Evolutionary conservation across 2,113 vertebrate genomes (phyloP).

Genomic region (Lanius collurio): DNA sequence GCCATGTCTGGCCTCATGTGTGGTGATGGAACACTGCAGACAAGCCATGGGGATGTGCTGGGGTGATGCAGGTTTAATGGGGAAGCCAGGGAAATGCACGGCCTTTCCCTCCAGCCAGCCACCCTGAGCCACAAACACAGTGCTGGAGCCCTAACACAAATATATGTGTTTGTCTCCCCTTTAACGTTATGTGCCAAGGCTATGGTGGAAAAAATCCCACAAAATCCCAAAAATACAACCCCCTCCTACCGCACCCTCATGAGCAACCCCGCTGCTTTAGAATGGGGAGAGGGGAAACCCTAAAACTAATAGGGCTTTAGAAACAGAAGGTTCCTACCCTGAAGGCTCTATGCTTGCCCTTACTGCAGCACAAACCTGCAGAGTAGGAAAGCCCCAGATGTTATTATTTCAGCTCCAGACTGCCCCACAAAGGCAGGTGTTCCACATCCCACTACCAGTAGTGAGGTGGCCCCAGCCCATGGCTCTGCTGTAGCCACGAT

Average conservation of each 20-base stretch:
- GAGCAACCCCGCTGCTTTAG: not conserved
- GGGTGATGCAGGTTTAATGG: not conserved
- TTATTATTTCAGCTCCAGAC: not conserved
- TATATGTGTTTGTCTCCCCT: not conserved
- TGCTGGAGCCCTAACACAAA: not conserved
- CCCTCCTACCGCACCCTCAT: not conserved
- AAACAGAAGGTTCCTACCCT: not conserved
- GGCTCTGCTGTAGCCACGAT: not conserved
- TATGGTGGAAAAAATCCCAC: not conserved
- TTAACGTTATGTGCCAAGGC: not conserved
- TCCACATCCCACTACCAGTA: not conserved
- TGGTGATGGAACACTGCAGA: not conserved
- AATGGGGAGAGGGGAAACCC: not conserved
- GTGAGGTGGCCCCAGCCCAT: not conserved
- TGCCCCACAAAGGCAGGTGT: not conserved
- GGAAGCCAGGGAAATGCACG: accelerated
- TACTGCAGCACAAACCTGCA: not conserved
- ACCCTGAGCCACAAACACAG: not conserved
- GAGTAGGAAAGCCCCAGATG: not conserved
- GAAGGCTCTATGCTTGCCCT: not conserved
- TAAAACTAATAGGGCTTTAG: not conserved
- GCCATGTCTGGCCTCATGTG: not conserved
- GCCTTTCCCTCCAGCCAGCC: not conserved
- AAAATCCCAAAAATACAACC: not conserved
- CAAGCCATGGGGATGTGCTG: accelerated